Evolutionary conservation across 2,113 vertebrate genomes (phyloP), one percentile per base, ranked within the genome.

Genomic region (Hemiscyllium ocellatum): DNA sequence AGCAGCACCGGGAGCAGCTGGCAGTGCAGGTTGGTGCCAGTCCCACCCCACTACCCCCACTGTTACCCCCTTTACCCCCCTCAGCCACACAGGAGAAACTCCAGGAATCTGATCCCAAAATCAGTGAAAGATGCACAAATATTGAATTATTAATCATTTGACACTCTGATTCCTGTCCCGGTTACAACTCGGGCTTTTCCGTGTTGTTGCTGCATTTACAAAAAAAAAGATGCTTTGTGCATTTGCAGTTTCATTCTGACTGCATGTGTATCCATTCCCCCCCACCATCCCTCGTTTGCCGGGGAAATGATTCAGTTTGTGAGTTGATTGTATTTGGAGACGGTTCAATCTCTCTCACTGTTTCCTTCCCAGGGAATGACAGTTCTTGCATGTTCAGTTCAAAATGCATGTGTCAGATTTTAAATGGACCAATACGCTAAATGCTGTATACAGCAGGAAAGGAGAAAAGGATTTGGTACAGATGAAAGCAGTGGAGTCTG

Each of bases 1-100:
- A 2, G 56, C 85, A n/a, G 29, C 87, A 33, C 26, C 87, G 13
- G 47, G 20, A 8, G 50, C 50, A 29, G 86, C 24, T 61, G 87
- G 87, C 26, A 90, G 56, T 52, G 26, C 87, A 90, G 87, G 87
- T 90, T 29, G 87, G 87, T 90, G 87, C 56, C 52, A 61, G 52
- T 61, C 1, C 0, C 50, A 47, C 24, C 86, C 22, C 22, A 47
- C 42, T 50, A 10, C 24, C 47, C 86, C 22, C 12, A n/a, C n/a
- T n/a, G n/a, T n/a, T n/a, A n/a, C 42, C 1, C 42, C 42, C 42
- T 1, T 47, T 47, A 47, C 42, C 26, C 70, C 24, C 29, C 72
- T 33, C 72, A 76, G 66, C 66, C 66, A 17, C 66, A 68, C 66
- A 19, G 66, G 15, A 17, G 13, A 68, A 3, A 68, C 13, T 17